These are phyloP conservation scores for Drosophila borealis DNA, from an alignment of 2,888 invertebrate genomes.

Conservation along the genomic window DNA sequence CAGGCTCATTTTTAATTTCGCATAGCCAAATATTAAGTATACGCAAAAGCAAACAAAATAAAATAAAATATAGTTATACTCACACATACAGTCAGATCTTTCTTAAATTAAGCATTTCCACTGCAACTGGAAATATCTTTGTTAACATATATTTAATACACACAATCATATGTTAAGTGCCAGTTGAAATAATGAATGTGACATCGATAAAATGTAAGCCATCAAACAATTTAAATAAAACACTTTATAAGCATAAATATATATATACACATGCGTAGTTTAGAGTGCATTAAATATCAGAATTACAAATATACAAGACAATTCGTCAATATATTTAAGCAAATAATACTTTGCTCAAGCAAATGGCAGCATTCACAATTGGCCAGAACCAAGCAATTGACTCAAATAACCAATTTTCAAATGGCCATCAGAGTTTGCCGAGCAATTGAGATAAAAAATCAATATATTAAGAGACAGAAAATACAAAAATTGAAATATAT, in stretches of 20 bases:
- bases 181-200: constrained; percentile 42
- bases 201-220: constrained; percentile 12
- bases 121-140: not conserved
- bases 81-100: constrained; percentile 7
- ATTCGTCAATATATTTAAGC: constrained; percentile 19
- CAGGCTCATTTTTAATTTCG: constrained; percentile 49
- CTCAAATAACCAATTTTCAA: constrained; percentile 38
- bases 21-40: constrained; percentile 32
- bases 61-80: not conserved
- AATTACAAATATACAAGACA: constrained; percentile 13
- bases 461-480: constrained; percentile 35
- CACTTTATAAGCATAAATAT: constrained; percentile 10
- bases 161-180: constrained; percentile 24
- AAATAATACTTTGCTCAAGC: constrained; percentile 12
- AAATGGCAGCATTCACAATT: constrained; percentile 35
- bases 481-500: constrained; percentile 19
- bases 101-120: constrained; percentile 5
- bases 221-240: constrained; percentile 21
- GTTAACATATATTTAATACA: constrained; percentile 7
- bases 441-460: constrained; percentile 29
- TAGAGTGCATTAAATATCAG: constrained; percentile 5
- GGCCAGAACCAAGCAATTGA: constrained; percentile 35
- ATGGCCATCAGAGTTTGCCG: constrained; percentile 55
- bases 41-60: constrained; percentile 12
- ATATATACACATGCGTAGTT: constrained; percentile 13